A percentile compares a stretch with the other conserved stretches of the same genome.
phyloP scores from a whole-genome alignment of 2,888 invertebrate genomes.

The Drosophila suboccidentalis region DNA sequence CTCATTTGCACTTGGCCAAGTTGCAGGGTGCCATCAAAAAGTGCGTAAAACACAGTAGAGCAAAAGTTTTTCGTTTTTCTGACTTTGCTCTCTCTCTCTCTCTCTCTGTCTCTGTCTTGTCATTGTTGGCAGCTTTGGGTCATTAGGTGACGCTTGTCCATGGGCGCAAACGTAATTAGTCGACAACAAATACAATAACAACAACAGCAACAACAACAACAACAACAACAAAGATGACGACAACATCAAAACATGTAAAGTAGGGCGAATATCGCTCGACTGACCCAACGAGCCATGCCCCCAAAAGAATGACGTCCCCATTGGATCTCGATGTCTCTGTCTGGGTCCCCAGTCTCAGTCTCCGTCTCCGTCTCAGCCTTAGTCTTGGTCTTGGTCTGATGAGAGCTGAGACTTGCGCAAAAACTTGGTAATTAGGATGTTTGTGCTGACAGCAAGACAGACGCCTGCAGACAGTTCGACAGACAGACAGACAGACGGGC shows the following conservation, averaged over 20 bases:
- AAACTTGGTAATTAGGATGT: conserved; percentile 80
- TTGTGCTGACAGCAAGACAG: conserved; percentile 68
- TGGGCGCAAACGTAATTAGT: conserved; percentile 77
- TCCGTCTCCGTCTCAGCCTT: conserved; percentile 1
- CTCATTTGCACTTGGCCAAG: conserved; percentile 64
- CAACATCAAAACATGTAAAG: conserved; percentile 78
- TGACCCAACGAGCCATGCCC: conserved; percentile 65
- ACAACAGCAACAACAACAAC: conserved; percentile 23
- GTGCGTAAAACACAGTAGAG: conserved; percentile 57
- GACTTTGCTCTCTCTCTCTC: conserved; percentile 1
- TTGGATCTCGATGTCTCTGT: conserved; percentile 9
- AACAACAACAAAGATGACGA: conserved; percentile 29
- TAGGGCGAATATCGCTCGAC: conserved; percentile 66
- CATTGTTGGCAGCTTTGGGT: conserved; percentile 73
- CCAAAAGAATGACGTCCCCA: conserved; percentile 37
- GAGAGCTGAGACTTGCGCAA: conserved; percentile 55
- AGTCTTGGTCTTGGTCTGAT: conserved; percentile 15
- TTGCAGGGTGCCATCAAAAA: conserved; percentile 54
- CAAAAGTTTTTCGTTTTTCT: conserved; percentile 57
- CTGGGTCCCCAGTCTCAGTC: conserved; percentile 7
- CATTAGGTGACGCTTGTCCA: conserved; percentile 80
- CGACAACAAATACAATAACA: conserved; percentile 34
- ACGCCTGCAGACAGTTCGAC: conserved; percentile 20
- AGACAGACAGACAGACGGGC: conserved; percentile 17
- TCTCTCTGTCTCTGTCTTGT: conserved; percentile 1